Evolutionary conservation across 2,888 invertebrate species (phyloP).

Genomic region (Clistopyga incitator): DNA sequence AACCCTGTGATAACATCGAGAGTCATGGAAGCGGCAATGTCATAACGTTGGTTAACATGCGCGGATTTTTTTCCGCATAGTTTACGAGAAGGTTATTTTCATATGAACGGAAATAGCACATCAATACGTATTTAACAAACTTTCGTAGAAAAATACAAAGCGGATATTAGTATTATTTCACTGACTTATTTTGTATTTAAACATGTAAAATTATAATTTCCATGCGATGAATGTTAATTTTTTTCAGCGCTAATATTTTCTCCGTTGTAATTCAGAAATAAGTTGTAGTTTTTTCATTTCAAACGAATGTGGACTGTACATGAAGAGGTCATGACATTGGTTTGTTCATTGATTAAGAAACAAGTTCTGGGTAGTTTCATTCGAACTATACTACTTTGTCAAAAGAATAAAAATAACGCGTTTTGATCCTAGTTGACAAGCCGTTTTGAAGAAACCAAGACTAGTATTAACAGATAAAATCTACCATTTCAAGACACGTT

Average conservation of each 20-base stretch:
- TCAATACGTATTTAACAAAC: neutral
- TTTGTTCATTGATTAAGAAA: neutral
- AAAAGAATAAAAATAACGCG: no score
- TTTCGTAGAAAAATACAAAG: neutral
- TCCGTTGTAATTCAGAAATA: neutral
- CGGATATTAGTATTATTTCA: neutral
- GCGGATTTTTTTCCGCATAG: conserved; percentile 58
- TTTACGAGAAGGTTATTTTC: conserved; percentile 2
- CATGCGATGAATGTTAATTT: neutral
- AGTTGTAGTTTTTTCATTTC: neutral
- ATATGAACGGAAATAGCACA: neutral
- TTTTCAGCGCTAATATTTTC: neutral
- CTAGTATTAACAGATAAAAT: neutral
- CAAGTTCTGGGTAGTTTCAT: no score
- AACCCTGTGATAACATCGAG: conserved; percentile 71
- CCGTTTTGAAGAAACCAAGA: neutral
- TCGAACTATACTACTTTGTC: no score
- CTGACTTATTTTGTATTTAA: neutral
- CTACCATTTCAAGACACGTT: neutral
- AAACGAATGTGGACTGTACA: neutral
- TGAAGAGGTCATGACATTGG: neutral
- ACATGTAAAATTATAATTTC: neutral
- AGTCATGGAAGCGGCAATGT: conserved; percentile 57
- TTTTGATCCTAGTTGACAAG: no score
- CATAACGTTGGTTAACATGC: conserved; percentile 66